Evolutionary conservation across 2,888 invertebrate species (phyloP).

Genomic region (Chymomyza procnemis): DNA sequence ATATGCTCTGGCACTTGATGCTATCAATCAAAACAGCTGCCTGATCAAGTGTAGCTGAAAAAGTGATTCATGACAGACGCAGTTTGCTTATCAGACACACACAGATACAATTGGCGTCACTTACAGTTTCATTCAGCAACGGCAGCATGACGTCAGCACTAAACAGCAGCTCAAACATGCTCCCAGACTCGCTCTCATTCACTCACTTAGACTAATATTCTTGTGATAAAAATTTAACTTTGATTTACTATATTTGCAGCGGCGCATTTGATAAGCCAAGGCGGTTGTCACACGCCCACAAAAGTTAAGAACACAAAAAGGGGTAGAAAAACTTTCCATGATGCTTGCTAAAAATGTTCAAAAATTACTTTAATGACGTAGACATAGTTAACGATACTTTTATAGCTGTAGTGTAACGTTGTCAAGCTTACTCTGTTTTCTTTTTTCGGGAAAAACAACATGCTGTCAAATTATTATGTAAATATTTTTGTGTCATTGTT

Average conservation of each 20-base stretch:
- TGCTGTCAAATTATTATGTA: constrained; percentile 69
- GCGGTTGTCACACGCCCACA: neutral
- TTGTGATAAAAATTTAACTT: constrained; percentile 7
- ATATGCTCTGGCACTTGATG: neutral
- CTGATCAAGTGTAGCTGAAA: neutral
- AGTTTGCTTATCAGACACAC: neutral
- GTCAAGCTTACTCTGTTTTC: constrained; percentile 33
- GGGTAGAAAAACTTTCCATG: constrained; percentile 48
- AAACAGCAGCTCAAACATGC: constrained; percentile 1
- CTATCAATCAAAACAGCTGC: neutral
- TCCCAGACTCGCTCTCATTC: neutral
- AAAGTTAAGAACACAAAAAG: neutral
- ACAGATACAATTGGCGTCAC: neutral
- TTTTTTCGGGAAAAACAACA: constrained; percentile 36
- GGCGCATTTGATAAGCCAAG: neutral
- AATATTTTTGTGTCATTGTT: constrained; percentile 59
- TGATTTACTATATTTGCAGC: constrained; percentile 8
- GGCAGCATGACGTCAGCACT: constrained; percentile 14
- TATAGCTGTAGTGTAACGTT: neutral
- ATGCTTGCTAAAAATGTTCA: constrained; percentile 31
- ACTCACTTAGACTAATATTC: neutral
- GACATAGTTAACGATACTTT: neutral
- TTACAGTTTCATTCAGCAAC: neutral
- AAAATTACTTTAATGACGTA: constrained; percentile 34
- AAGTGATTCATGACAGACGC: neutral